A percentile compares a stretch with the other conserved stretches of the same genome.
phyloP scores from a whole-genome alignment of 1,140 invertebrate genomes.

The Saccostrea echinata region DNA sequence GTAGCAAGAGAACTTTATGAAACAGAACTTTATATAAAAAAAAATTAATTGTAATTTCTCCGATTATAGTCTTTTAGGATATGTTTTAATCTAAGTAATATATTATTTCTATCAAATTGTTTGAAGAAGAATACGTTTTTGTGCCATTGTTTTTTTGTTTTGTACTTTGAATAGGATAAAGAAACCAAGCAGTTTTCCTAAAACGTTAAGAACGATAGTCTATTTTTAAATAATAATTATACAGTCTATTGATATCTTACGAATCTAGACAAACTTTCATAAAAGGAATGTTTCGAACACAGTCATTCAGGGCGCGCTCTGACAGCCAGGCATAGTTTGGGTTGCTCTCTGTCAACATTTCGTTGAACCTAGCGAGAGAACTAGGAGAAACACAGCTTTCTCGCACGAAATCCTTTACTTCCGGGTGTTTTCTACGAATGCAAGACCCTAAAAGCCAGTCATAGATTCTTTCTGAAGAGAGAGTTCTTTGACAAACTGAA shows the following conservation, averaged over 20 bases:
- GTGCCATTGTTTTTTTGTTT: too few relatives aligned
- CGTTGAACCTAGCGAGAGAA: not conserved
- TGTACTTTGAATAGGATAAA: too few relatives aligned
- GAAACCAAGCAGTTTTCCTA: too few relatives aligned
- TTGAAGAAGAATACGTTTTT: too few relatives aligned
- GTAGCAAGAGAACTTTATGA: not conserved
- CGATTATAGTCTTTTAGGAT: too few relatives aligned
- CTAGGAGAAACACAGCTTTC: not conserved
- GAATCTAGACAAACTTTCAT: not conserved
- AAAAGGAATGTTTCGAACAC: conserved; percentile 1
- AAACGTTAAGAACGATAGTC: too few relatives aligned
- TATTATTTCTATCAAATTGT: too few relatives aligned
- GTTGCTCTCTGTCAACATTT: not conserved
- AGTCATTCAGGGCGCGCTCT: not conserved
- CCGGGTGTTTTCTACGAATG: not conserved
- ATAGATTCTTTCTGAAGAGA: not conserved
- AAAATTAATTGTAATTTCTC: too few relatives aligned
- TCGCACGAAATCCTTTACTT: not conserved
- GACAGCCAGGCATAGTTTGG: conserved; percentile 9
- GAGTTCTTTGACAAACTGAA: conserved; percentile 1
- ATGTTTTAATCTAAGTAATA: too few relatives aligned
- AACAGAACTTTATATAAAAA: too few relatives aligned
- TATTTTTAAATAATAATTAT: too few relatives aligned
- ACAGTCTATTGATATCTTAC: not conserved
- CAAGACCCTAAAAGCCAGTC: not conserved